phyloP scores from a whole-genome alignment of 2,797 vertebrate species.

The Chaetodon trifasciatus region DNA sequence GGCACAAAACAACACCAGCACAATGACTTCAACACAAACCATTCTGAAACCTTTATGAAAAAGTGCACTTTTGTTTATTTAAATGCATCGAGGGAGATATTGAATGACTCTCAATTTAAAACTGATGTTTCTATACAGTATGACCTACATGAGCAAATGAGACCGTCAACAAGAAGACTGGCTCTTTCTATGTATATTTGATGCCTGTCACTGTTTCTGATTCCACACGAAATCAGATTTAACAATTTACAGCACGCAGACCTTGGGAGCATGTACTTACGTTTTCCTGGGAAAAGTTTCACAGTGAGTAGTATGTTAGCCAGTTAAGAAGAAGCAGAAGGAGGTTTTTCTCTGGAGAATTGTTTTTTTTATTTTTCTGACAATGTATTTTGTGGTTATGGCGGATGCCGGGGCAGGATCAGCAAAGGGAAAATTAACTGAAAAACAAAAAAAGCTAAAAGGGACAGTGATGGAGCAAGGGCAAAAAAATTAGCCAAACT shows the following conservation, averaged over 20 bases:
- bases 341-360: background rate
- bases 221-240: background rate
- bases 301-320: background rate
- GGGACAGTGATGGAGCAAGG: background rate
- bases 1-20: slow-evolving; percentile 49
- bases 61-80: slow-evolving; percentile 29
- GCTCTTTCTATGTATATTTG: background rate
- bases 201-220: background rate
- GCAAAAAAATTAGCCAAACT: background rate
- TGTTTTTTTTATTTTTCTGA: background rate
- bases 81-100: slow-evolving; percentile 27
- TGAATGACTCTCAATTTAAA: background rate
- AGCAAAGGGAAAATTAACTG: background rate
- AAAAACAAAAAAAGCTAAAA: background rate
- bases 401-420: background rate
- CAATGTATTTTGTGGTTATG: background rate
- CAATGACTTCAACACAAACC: slow-evolving; percentile 39
- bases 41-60: slow-evolving; percentile 27
- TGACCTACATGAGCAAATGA: too few species aligned
- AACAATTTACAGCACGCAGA: background rate
- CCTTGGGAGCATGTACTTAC: too few species aligned
- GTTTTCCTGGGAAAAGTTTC: background rate
- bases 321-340: background rate
- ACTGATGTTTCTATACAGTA: too few species aligned
- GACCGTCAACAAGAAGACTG: background rate